Evolutionary conservation across 2,888 invertebrate genomes (phyloP).

Genomic region (Eupithecia vulgata): DNA sequence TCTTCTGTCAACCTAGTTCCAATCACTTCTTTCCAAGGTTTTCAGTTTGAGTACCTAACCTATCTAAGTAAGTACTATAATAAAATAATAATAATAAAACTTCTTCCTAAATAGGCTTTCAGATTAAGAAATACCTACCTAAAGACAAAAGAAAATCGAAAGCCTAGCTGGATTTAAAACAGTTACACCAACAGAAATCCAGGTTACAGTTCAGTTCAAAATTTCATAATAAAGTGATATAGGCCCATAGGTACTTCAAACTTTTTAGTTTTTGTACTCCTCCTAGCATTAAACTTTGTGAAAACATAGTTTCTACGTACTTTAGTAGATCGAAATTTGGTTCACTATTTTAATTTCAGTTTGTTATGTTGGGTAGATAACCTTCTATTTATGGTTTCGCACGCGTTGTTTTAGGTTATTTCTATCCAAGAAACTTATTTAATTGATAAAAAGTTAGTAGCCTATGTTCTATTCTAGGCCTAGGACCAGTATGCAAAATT

Average conservation of each 20-base stretch:
- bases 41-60: too few relatives aligned
- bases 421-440: too few relatives aligned
- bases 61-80: too few relatives aligned
- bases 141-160: too few relatives aligned
- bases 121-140: not conserved
- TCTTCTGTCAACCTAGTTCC: too few relatives aligned
- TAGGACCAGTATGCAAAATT: too few relatives aligned
- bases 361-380: not conserved
- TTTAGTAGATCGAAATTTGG: conserved; percentile 49
- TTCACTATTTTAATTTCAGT: conserved; percentile 44
- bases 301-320: conserved; percentile 64
- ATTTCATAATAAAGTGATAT: not conserved
- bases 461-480: too few relatives aligned
- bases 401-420: too few relatives aligned
- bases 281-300: conserved; percentile 65
- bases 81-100: too few relatives aligned
- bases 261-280: conserved; percentile 70
- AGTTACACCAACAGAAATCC: not conserved
- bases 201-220: not conserved
- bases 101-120: not conserved
- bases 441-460: too few relatives aligned
- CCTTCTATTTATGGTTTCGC: not conserved
- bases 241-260: conserved; percentile 47
- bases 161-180: not conserved
- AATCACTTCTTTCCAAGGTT: too few relatives aligned